phyloP scores from a whole-genome alignment of 1,140 invertebrate genomes.

The Gonioctena quinquepunctata region DNA sequence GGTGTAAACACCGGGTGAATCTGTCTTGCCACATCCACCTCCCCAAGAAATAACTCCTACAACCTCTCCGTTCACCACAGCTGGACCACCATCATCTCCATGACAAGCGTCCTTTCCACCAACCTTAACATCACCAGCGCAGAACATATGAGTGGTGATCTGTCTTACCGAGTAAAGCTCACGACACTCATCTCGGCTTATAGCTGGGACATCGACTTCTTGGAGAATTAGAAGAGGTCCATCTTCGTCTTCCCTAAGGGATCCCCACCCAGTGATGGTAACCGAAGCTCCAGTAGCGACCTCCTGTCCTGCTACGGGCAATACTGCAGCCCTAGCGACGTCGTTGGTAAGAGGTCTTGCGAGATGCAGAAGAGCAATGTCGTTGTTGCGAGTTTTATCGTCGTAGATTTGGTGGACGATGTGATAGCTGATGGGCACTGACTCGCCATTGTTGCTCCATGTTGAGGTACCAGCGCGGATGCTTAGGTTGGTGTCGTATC shows the following conservation, averaged over 20 bases:
- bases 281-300: not conserved
- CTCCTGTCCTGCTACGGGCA: conserved; percentile 16
- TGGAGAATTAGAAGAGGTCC: not conserved
- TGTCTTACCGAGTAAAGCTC: conserved; percentile 27
- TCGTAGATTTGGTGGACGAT: conserved; percentile 46
- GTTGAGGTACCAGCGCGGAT: conserved; percentile 1
- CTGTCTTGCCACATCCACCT: conserved; percentile 27
- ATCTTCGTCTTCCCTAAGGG: conserved; percentile 23
- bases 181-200: conserved; percentile 14
- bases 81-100: conserved; percentile 70
- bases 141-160: conserved; percentile 52
- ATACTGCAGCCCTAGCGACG: not conserved
- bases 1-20: conserved; percentile 34
- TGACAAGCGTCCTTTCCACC: conserved; percentile 63
- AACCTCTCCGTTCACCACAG: conserved; percentile 51
- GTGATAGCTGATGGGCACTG: not conserved
- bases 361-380: conserved; percentile 49
- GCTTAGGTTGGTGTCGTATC: not conserved
- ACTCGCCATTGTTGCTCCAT: not conserved
- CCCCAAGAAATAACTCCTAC: conserved; percentile 67
- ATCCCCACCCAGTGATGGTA: conserved; percentile 43
- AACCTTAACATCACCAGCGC: conserved; percentile 47
- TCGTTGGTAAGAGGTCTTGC: not conserved
- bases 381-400: conserved; percentile 46
- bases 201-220: not conserved